phyloP scores from a whole-genome alignment of 2,888 invertebrate species.

The Rhagonycha lutea region DNA sequence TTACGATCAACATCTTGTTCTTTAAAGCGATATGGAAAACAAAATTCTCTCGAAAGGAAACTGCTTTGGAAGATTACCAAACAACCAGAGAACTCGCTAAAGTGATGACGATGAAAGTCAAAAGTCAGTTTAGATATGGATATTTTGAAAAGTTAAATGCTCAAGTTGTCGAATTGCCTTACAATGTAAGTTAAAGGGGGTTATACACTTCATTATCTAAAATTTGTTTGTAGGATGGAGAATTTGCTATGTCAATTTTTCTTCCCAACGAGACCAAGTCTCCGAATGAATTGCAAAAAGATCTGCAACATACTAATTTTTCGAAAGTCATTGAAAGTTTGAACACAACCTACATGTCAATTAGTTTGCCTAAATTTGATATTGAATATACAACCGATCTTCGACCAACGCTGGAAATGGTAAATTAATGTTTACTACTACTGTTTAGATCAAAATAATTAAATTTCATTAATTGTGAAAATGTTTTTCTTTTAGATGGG shows the following conservation, averaged over 20 bases:
- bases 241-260: conserved; percentile 66
- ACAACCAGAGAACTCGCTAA: conserved; percentile 64
- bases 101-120: conserved; percentile 70
- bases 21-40: conserved; percentile 79
- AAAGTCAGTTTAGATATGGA: conserved; percentile 65
- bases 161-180: conserved; percentile 73
- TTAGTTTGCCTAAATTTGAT: conserved; percentile 65
- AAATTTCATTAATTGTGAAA: too few relatives aligned
- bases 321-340: conserved; percentile 56
- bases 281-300: conserved; percentile 57
- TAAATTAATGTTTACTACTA: too few relatives aligned
- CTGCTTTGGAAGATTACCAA: conserved; percentile 64
- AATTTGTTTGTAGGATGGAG: conserved; percentile 56
- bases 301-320: conserved; percentile 62
- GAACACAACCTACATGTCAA: conserved; percentile 57
- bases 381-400: conserved; percentile 62
- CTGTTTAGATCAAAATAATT: too few relatives aligned
- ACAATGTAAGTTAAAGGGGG: conserved; percentile 61
- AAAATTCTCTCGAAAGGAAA: conserved; percentile 62
- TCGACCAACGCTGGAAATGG: conserved; percentile 55
- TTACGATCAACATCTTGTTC: conserved; percentile 77
- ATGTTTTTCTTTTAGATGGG: conserved; percentile 61
- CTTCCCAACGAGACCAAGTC: conserved; percentile 61
- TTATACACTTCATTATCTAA: not conserved
- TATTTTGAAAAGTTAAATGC: conserved; percentile 67